Base-by-base conservation (phyloP, 1,140 invertebrate genomes). In the Platyscapa corneri region DNA sequence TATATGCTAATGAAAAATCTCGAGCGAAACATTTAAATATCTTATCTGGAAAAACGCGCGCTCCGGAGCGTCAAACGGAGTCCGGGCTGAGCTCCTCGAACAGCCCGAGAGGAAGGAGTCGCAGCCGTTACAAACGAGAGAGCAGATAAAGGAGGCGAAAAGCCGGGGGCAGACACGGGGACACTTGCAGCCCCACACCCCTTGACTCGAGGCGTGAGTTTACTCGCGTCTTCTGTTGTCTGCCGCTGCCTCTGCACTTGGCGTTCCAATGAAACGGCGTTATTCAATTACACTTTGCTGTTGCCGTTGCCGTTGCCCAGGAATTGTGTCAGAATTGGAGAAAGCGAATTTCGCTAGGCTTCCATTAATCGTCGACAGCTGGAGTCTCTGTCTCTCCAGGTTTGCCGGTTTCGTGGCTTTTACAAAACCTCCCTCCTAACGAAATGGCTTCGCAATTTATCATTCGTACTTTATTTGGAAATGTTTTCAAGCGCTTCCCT, bases 281-380 rank as follows among this genome's bases (percentile, higher is more conserved):
- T 79, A 78, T 79, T 64, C 34, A 64, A 79, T 79, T 64, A 79
- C 77, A 39, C 77, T 60, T 27, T 79, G 27, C 46, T 75, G 72
- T 75, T 60, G 56, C 2, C 77, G 37, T 27, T 79, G 27, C 46
- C 46, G 72, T 75, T 60, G 56, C 2, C 27, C 56, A 60, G 56
- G 56, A 60, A 60, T 60, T 60, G 20, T 60, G 20, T 60, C 56
- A 60, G 56, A 5, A 34, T 67, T 67, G 14, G 18, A 34, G 30
- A 3, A 30, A 67, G 8, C 32, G 12, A 67, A 67, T 67, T 67
- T 67, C 64, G 32, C 64, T 7, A 67, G 64, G n/a, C 14, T 67
- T 32, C n/a, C 16, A 30, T 67, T 67, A n/a, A 67, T 32, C 56
- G 12, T 32, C 8, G 32, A 67, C 10, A 67, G 18, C 64, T 67